A percentile compares a stretch with the other conserved stretches of the same genome.
phyloP scores from a whole-genome alignment of 2,888 invertebrate genomes.

The Drosophila paracracens region DNA sequence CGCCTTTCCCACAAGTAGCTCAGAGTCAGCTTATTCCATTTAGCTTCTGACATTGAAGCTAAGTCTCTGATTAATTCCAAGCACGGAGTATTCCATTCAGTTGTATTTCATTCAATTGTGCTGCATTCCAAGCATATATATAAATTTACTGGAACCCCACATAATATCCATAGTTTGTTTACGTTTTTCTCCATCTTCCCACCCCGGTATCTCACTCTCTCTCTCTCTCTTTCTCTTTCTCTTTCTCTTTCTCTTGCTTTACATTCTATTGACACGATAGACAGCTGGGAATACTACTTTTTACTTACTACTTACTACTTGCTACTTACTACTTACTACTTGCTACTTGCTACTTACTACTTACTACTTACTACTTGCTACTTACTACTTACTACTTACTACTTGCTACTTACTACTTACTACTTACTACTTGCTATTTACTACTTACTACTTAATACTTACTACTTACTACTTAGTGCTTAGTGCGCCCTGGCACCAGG shows the following conservation, averaged over 20 bases:
- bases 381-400: no score
- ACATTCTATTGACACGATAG: background rate
- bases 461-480: background rate
- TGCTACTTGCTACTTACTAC: no score
- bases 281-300: background rate
- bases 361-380: no score
- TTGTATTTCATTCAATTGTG: background rate
- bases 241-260: background rate
- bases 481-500: constrained; percentile 14
- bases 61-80: constrained; percentile 32
- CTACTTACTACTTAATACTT: background rate
- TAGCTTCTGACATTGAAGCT: constrained; percentile 46
- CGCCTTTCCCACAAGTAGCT: background rate
- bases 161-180: constrained; percentile 40
- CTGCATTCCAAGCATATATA: constrained; percentile 15
- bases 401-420: no score
- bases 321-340: no score
- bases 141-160: constrained; percentile 33
- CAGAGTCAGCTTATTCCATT: background rate
- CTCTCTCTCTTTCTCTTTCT: background rate
- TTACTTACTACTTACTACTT: background rate
- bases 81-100: constrained; percentile 38
- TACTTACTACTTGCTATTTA: no score
- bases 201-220: background rate
- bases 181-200: background rate